Percentiles rank a stretch among this genome's conserved stretches.
phyloP scores from a whole-genome alignment of 2,113 vertebrate species.

The Odocoileus virginianus region DNA sequence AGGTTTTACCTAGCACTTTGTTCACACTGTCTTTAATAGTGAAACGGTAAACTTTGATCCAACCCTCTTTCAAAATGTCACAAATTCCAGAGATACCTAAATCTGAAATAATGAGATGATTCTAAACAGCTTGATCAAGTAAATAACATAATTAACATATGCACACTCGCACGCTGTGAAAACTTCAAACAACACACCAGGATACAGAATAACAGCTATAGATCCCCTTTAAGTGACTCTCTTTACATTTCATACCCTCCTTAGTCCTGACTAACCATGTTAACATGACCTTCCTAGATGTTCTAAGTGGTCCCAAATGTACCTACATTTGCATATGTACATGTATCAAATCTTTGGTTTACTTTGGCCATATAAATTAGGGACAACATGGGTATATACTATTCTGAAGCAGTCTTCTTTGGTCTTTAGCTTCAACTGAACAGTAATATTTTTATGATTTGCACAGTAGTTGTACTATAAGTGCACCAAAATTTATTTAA shows the following conservation, averaged over 20 bases:
- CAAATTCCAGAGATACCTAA: neutral
- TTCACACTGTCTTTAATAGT: neutral
- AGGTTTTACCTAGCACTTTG: neutral
- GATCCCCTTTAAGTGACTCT: neutral
- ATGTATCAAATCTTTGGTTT: neutral
- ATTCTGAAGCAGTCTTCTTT: neutral
- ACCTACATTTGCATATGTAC: accelerated
- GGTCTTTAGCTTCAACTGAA: neutral
- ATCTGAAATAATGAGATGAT: neutral
- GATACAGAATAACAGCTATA: neutral
- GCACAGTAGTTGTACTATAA: neutral
- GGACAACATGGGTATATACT: neutral
- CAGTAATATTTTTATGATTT: neutral
- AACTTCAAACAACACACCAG: neutral
- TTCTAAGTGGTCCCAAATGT: neutral
- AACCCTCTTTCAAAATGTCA: neutral
- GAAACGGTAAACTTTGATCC: neutral
- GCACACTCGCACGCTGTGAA: neutral
- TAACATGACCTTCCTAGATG: too few relatives aligned
- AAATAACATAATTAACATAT: neutral
- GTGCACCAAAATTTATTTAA: neutral
- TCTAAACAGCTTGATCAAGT: neutral
- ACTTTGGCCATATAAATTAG: neutral
- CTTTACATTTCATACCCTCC: neutral
- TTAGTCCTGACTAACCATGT: neutral